Evolutionary conservation across 2,113 vertebrate genomes (phyloP).

Genomic region (Aix galericulata): DNA sequence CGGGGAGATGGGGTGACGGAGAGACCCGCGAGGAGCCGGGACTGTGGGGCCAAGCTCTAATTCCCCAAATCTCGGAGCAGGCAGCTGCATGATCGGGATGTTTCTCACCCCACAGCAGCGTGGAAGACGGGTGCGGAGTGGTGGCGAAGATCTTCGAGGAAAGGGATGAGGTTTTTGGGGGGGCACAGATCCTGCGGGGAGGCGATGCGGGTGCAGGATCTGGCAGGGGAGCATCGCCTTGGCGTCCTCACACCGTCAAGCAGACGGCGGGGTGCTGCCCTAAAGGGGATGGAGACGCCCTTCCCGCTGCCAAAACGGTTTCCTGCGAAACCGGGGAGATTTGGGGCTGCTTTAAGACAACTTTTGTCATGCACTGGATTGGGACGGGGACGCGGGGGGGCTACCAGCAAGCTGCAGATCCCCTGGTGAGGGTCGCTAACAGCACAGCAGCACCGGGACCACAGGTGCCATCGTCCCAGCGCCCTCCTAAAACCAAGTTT

Average conservation of each 20-base stretch:
- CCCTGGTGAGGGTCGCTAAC: fast-evolving
- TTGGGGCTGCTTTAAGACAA: neutral
- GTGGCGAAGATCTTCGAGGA: no score
- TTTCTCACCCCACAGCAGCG: neutral
- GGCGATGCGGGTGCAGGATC: neutral
- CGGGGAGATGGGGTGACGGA: neutral
- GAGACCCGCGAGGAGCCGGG: fast-evolving
- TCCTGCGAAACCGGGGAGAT: neutral
- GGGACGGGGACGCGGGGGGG: neutral
- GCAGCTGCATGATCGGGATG: no score
- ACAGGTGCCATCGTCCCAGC: no score
- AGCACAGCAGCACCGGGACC: neutral
- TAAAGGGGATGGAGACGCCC: neutral
- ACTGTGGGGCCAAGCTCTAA: neutral
- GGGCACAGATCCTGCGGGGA: neutral
- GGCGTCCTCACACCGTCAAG: no score
- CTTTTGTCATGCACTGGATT: neutral
- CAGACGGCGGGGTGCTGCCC: neutral
- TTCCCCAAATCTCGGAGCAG: neutral
- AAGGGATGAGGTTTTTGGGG: no score
- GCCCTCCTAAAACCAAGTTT: neutral
- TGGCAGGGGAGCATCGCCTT: neutral
- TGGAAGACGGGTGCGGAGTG: no score
- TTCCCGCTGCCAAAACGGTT: fast-evolving
- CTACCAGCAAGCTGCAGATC: neutral